Conservation (phyloP, 2,888 invertebrate species). For the Plagodis dolabraria region DNA sequence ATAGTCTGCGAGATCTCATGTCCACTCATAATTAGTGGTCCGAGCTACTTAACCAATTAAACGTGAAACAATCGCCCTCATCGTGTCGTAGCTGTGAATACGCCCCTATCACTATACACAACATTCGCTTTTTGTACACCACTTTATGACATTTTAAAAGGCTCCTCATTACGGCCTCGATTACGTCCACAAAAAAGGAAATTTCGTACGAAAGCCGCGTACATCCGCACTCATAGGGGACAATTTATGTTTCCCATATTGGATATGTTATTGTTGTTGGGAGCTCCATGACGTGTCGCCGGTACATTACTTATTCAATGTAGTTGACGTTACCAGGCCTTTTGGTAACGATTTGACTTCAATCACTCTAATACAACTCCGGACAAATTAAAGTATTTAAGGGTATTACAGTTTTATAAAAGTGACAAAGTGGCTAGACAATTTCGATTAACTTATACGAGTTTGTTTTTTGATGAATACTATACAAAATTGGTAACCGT, state of each 20-base stretch:
- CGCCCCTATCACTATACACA: conserved; percentile 77
- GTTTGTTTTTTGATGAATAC: too few relatives aligned
- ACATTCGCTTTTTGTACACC: conserved; percentile 68
- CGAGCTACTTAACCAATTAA: conserved; percentile 82
- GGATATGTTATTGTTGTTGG: conserved; percentile 71
- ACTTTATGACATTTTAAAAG: conserved; percentile 81
- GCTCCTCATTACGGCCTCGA: conserved; percentile 70
- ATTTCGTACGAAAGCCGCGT: conserved; percentile 55
- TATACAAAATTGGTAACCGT: too few relatives aligned
- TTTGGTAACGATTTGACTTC: conserved; percentile 59
- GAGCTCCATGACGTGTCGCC: conserved; percentile 65
- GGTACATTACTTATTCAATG: conserved; percentile 69
- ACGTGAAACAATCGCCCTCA: conserved; percentile 81
- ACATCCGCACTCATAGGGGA: conserved; percentile 73
- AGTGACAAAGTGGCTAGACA: conserved; percentile 25
- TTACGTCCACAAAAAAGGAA: conserved; percentile 73
- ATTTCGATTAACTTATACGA: conserved; percentile 5
- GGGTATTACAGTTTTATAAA: conserved; percentile 51
- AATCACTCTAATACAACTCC: conserved; percentile 57
- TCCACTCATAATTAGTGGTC: conserved; percentile 75
- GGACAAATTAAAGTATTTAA: conserved; percentile 64
- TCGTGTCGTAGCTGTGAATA: conserved; percentile 71
- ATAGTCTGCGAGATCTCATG: conserved; percentile 60
- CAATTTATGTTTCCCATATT: conserved; percentile 72
- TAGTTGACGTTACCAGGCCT: conserved; percentile 57